These are phyloP conservation scores for Lethenteron reissneri DNA, from an alignment of 2,113 vertebrate genomes.

Conservation along the genomic window DNA sequence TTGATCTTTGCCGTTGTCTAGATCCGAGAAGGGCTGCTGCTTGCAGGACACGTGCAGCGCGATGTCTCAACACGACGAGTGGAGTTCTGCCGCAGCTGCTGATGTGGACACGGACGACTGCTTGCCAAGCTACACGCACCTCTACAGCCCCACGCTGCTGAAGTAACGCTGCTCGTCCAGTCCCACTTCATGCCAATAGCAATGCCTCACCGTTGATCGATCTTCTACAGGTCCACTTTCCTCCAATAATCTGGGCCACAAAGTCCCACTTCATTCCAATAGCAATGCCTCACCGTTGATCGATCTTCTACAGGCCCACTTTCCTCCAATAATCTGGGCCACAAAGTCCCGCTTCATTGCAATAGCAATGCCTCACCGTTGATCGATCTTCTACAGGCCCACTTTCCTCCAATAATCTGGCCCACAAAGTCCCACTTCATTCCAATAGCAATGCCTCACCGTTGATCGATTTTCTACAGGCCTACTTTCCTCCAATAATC, in stretches of 20 bases:
- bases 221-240: background rate
- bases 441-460: no score
- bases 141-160: constrained; percentile 56
- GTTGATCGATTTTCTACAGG: no score
- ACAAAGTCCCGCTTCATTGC: no score
- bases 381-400: no score
- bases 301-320: background rate
- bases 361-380: no score
- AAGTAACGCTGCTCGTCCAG: constrained; percentile 24
- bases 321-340: background rate
- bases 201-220: background rate
- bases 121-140: constrained; percentile 39
- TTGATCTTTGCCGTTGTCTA: no score
- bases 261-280: background rate
- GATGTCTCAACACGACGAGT: no score
- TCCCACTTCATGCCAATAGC: background rate
- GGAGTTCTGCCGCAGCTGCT: no score
- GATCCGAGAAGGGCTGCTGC: no score
- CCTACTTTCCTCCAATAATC: background rate
- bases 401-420: background rate
- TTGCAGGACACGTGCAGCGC: no score
- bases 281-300: no score
- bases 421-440: no score
- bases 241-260: background rate
- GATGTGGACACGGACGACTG: constrained; percentile 54